A percentile compares a stretch with the other conserved stretches of the same genome.
Conservation (phyloP, 1,140 invertebrate genomes). For the Achroia grisella region DNA sequence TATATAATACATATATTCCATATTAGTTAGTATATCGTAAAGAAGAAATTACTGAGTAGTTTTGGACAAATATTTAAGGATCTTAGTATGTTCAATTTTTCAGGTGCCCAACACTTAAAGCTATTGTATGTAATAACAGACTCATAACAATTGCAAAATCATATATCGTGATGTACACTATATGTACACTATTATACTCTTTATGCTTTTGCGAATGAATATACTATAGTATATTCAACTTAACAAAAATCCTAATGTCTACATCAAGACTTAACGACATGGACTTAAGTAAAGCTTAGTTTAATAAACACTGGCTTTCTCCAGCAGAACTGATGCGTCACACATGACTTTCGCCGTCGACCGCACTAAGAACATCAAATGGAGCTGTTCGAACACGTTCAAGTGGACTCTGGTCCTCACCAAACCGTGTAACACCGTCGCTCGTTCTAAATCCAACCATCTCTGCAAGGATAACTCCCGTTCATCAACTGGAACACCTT, state of each 20-base stretch:
- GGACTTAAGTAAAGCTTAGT: slow-evolving; percentile 29
- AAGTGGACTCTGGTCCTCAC: slow-evolving; percentile 83
- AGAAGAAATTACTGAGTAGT: too few relatives aligned
- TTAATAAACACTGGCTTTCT: slow-evolving; percentile 68
- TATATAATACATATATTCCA: too few relatives aligned
- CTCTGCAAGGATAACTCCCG: slow-evolving; percentile 82
- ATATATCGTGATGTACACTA: too few relatives aligned
- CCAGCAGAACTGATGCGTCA: slow-evolving; percentile 81
- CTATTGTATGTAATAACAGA: too few relatives aligned
- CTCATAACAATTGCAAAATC: too few relatives aligned
- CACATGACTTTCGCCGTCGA: slow-evolving; percentile 86
- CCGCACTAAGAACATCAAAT: slow-evolving; percentile 86
- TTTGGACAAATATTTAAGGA: too few relatives aligned
- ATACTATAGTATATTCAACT: too few relatives aligned
- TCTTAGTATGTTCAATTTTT: slow-evolving; percentile 9
- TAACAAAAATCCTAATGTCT: too few relatives aligned
- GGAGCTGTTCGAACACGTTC: slow-evolving; percentile 85
- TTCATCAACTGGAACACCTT: slow-evolving; percentile 78
- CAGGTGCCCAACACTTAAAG: slow-evolving; percentile 18
- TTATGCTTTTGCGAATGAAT: too few relatives aligned
- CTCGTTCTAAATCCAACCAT: slow-evolving; percentile 88
- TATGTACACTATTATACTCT: too few relatives aligned
- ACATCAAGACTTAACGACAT: not conserved
- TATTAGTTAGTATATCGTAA: too few relatives aligned
- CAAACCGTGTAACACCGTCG: slow-evolving; percentile 85